These are phyloP conservation scores for Formica aserva DNA, from an alignment of 2,888 invertebrate species.

Conservation along the genomic window DNA sequence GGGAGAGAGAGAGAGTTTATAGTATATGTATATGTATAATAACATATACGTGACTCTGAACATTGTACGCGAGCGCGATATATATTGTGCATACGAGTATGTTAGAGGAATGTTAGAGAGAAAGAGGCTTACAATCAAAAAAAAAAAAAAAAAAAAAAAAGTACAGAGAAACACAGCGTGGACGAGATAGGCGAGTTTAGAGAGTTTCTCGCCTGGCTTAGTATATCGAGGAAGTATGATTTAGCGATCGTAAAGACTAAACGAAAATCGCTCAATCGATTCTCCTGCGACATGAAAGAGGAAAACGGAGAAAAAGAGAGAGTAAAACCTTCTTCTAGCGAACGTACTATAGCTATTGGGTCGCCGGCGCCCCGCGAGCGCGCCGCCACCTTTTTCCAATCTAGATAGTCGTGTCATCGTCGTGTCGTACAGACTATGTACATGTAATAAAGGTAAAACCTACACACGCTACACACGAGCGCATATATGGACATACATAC, in stretches of 20 bases:
- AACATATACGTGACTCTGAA: constrained; percentile 33
- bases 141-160: constrained; percentile 20
- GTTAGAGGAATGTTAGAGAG: constrained; percentile 42
- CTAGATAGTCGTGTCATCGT: constrained; percentile 78
- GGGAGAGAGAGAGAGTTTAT: constrained; percentile 24
- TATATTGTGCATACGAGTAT: constrained; percentile 51
- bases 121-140: constrained; percentile 48
- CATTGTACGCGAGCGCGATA: constrained; percentile 50
- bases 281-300: constrained; percentile 24
- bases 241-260: constrained; percentile 28
- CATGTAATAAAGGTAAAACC: constrained; percentile 52
- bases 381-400: constrained; percentile 74
- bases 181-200: constrained; percentile 25
- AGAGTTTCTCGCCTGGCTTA: constrained; percentile 32
- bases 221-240: constrained; percentile 28
- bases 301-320: constrained; percentile 41
- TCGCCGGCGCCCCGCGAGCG: constrained; percentile 68
- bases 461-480: not conserved
- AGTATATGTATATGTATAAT: constrained; percentile 22
- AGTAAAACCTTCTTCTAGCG: constrained; percentile 55
- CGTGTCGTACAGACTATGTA: constrained; percentile 75
- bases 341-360: constrained; percentile 67
- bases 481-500: too few species aligned
- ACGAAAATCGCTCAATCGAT: constrained; percentile 48
- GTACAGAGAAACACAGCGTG: constrained; percentile 32